Base-by-base conservation (phyloP, 35 echinoderm and acorn worm species). In the Chiridota heheva region DNA sequence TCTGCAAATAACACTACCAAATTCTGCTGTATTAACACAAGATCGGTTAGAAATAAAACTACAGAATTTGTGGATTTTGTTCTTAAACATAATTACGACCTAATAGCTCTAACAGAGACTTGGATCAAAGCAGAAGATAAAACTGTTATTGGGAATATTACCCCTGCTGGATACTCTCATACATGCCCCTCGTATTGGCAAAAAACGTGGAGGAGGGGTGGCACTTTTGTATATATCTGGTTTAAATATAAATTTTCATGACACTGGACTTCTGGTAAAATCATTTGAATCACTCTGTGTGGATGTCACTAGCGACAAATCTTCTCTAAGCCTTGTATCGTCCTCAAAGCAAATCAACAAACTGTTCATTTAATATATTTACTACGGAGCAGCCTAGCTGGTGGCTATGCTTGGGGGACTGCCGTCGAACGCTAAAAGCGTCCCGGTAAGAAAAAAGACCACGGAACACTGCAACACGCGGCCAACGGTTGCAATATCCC, bases 121-220 rank as follows among this genome's bases (percentile, higher is more conserved):
- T 91, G 89, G 82, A 28, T 91, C 45, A 76, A 81, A 58, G 27
- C 82, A n/a, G 67, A 74, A 28, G 82, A 85, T 61, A 73, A 45
- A 20, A 25, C 30, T 62, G 36, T 40, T 15, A 85, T 85, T 59
- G 42, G 71, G 42, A 36, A 60, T 24, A 44, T 76, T 28, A 68
- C 42, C 35, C 58, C 72, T 10, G 40, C 3, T 27, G 72, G 83
- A 15, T 86, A 86, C 44, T 41, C 36, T 86, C 16, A 56, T 62
- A 30, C 70, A 86, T 86, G 58, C 47, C 12, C 61, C 84, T 31
- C 35, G 70, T 65, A 2, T 26, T 86, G 82, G 67, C 1, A 25
- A 1, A 3, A 86, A 76, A 62, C 70, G 55, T 42, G 83, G 83
- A 12, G 83, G 70, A 24, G 84, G 59, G 24, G 72, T 77, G 36